Conservation (phyloP, 1,140 invertebrate genomes). For the Lepidotrigona ventralis region DNA sequence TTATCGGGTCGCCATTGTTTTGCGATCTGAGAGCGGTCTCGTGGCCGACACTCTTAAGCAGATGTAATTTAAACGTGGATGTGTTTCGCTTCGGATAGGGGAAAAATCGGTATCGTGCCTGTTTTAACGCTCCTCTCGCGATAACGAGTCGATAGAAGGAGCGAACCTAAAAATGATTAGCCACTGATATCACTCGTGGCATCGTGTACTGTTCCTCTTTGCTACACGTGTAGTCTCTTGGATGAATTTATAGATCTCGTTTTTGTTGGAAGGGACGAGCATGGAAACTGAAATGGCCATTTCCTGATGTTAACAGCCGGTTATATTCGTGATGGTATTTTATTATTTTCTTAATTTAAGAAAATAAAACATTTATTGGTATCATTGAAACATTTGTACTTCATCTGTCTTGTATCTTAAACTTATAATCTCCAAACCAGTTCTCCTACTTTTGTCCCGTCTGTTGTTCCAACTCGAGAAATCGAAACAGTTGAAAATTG, state of each 20-base stretch:
- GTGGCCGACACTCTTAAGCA: constrained; percentile 43
- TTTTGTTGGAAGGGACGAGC: background rate
- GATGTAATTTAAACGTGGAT: constrained; percentile 51
- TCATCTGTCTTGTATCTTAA: no score
- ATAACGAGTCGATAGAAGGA: constrained; percentile 35
- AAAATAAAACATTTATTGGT: no score
- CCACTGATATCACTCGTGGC: constrained; percentile 5
- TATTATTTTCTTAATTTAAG: background rate
- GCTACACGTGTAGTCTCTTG: background rate
- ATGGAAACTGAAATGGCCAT: background rate
- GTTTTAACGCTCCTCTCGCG: constrained; percentile 35
- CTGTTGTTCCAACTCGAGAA: background rate
- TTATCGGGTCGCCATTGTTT: constrained; percentile 55
- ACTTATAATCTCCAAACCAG: no score
- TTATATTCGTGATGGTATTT: background rate
- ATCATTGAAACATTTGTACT: no score
- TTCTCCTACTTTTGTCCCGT: no score
- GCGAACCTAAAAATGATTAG: constrained; percentile 32
- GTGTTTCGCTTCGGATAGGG: constrained; percentile 17
- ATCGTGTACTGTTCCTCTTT: background rate
- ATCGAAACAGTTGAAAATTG: background rate
- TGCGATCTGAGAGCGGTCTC: constrained; percentile 37
- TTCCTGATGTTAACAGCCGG: background rate
- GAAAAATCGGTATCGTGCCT: constrained; percentile 44
- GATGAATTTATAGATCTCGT: background rate